A percentile compares a stretch with the other conserved stretches of the same genome.
These are phyloP conservation scores for Diorhabda carinulata DNA, from an alignment of 1,140 invertebrate species.

Conservation along the genomic window DNA sequence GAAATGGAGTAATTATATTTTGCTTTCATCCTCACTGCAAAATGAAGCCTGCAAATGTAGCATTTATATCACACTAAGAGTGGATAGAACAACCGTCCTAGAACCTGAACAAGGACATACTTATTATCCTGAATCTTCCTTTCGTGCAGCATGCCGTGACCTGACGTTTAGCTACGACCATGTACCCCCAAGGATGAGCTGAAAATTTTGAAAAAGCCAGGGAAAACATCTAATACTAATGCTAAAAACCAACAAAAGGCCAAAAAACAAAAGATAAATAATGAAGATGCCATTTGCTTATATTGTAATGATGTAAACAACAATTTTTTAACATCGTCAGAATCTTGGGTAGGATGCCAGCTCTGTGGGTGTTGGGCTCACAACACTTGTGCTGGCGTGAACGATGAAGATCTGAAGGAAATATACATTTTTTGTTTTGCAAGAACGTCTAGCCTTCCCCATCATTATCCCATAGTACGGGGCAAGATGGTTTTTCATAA, in stretches of 20 bases:
- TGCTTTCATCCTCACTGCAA: conserved; percentile 43
- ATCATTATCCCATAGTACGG: not conserved
- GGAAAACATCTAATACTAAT: not conserved
- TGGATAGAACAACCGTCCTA: not conserved
- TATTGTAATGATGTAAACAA: conserved; percentile 10
- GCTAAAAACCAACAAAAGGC: not conserved
- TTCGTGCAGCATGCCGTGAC: not conserved
- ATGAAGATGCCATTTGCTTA: not conserved
- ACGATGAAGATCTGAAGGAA: not conserved
- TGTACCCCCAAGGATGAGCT: not conserved
- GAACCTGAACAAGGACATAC: not conserved
- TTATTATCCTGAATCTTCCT: not conserved
- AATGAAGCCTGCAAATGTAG: conserved; percentile 47
- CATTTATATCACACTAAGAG: conserved; percentile 27
- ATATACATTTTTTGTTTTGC: not conserved
- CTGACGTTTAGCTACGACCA: not conserved
- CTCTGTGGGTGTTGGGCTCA: not conserved
- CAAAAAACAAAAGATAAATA: not conserved
- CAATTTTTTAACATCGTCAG: not conserved
- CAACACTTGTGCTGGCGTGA: not conserved
- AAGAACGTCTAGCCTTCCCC: not conserved
- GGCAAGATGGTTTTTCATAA: not conserved
- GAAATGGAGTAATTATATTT: conserved; percentile 42
- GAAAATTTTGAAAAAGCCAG: not conserved
- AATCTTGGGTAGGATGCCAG: not conserved